phyloP scores from a whole-genome alignment of 35 echinoderm and acorn worm species.

The Chiridota heheva region DNA sequence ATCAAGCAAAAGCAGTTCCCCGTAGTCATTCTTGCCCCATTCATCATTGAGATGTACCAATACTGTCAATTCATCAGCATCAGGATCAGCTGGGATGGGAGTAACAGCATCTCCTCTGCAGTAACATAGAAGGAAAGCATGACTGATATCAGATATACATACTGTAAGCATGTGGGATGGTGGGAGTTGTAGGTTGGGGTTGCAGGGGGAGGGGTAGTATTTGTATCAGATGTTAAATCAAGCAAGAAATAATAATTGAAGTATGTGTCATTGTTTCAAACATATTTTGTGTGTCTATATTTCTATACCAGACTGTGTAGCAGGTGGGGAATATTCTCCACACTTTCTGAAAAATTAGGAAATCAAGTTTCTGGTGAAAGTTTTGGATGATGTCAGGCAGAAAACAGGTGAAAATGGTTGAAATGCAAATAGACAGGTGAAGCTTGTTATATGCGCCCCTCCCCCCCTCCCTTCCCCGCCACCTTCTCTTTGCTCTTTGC shows the following conservation, averaged over 20 bases:
- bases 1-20: slow-evolving; percentile 59
- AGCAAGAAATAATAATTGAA: background rate
- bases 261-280: no score
- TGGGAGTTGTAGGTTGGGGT: background rate
- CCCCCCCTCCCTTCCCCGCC: background rate
- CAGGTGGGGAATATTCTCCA: no score
- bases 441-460: no score
- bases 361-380: no score
- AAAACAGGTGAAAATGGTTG: no score
- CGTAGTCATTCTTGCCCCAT: slow-evolving; percentile 74
- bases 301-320: no score
- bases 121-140: slow-evolving; percentile 4
- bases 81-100: slow-evolving; percentile 2
- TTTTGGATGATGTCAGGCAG: no score
- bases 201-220: no score
- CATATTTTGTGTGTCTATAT: no score
- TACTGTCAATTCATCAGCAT: slow-evolving; percentile 32
- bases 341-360: no score
- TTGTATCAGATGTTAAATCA: background rate
- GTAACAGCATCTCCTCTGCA: slow-evolving; percentile 49
- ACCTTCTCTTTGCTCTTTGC: background rate
- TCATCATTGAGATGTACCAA: slow-evolving; percentile 49
- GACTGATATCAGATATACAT: background rate
- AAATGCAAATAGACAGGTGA: no score
- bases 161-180: background rate